These are phyloP conservation scores for Synchiropus splendidus DNA, from an alignment of 2,113 vertebrate genomes.

Conservation along the genomic window DNA sequence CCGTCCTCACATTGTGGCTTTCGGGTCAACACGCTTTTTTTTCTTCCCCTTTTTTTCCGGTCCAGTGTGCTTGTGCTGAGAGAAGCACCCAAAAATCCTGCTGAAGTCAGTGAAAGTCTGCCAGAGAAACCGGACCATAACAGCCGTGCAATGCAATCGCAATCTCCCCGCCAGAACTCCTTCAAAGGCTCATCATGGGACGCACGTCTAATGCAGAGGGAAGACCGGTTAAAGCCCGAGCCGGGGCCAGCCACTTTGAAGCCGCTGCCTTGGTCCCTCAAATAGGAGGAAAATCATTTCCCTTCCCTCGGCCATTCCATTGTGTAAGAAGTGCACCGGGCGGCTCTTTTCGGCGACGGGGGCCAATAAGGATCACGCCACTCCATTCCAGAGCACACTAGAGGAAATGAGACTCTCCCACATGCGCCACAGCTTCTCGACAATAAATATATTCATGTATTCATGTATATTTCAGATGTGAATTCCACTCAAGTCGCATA, in stretches of 20 bases:
- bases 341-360: constrained; percentile 33
- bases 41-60: constrained; percentile 17
- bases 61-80: constrained; percentile 16
- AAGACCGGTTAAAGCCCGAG: constrained; percentile 49
- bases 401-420: constrained; percentile 41
- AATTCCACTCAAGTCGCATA: constrained; percentile 41
- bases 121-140: constrained; percentile 6
- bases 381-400: constrained; percentile 38
- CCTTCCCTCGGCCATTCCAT: constrained; percentile 34
- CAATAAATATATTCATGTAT: constrained; percentile 52
- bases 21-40: constrained; percentile 31
- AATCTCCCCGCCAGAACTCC: constrained; percentile 40
- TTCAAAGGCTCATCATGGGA: constrained; percentile 61
- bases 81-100: constrained; percentile 1
- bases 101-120: constrained; percentile 8
- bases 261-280: constrained; percentile 33
- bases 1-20: constrained; percentile 37
- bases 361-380: constrained; percentile 48
- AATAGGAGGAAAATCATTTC: constrained; percentile 57
- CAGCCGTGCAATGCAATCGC: constrained; percentile 32
- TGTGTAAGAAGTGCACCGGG: constrained; percentile 33
- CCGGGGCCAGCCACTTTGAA: constrained; percentile 52
- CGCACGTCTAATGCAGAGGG: constrained; percentile 50
- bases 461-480: constrained; percentile 52
- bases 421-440: constrained; percentile 16